phyloP scores from a whole-genome alignment of 2,113 vertebrate species.

The Condylura cristata region DNA sequence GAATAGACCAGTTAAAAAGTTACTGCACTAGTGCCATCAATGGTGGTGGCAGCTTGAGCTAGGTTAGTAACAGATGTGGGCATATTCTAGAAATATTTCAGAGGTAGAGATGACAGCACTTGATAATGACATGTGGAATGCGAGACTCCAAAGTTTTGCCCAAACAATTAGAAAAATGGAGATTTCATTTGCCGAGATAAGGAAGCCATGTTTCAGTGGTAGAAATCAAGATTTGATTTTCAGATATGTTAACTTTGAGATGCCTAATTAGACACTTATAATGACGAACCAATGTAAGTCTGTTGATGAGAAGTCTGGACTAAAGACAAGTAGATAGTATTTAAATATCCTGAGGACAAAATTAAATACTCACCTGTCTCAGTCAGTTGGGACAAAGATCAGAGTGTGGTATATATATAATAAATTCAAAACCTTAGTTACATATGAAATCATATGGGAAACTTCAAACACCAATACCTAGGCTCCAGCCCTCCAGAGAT shows the following conservation, averaged over 20 bases:
- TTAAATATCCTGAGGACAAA: not conserved
- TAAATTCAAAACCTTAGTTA: not conserved
- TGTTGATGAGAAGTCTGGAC: not conserved
- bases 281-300: not conserved
- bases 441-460: not conserved
- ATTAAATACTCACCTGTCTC: not conserved
- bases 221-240: not conserved
- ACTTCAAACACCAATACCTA: not conserved
- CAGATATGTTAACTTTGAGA: not conserved
- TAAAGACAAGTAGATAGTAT: not conserved
- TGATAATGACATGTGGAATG: not conserved
- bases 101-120: not conserved
- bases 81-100: not conserved
- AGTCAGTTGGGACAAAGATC: not conserved
- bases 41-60: not conserved
- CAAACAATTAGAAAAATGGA: not conserved
- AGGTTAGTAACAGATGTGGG: accelerated
- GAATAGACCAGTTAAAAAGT: not conserved
- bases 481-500: not conserved
- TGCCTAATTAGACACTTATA: not conserved
- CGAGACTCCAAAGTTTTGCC: not conserved
- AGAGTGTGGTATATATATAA: not conserved
- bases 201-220: not conserved
- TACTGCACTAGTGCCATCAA: not conserved
- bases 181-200: not conserved